Base-by-base conservation (phyloP, 2,888 invertebrate species). In the Metellina segmentata region DNA sequence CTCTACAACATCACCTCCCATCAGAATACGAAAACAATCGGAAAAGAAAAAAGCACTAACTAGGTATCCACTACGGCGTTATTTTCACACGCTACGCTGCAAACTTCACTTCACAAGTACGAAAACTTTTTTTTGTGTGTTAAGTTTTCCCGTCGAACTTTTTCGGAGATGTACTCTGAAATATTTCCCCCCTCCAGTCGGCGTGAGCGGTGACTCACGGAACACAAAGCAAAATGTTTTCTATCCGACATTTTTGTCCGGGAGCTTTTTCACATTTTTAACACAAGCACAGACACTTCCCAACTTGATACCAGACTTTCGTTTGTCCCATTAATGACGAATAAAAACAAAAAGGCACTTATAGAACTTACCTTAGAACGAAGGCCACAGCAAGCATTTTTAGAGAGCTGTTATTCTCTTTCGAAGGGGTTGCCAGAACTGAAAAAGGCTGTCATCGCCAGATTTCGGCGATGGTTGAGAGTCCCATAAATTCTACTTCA, bases 171-270 rank as follows among this genome's bases (percentile, higher is more conserved):
- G 75, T 79, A 79, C 87, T 77, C 77, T 82, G 78, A 83, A 87
- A 91, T 78, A 82, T 69, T 70, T 75, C 82, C 72, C 78, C 61
- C 49, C 61, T 69, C 48, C 74, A 74, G 70, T 70, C 52, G 61
- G 70, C 72, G 85, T 79, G 90, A 85, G 90, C 77, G 82, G 91
- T 91, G 91, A 91, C 77, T 91, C 91, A 91, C 53, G 71, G 91
- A 91, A 91, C 91, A 91, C 91, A 91, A 91, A 91, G 91, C 91
- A 91, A 91, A 91, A 91, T 87, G 91, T 91, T 91, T 91, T 82
- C 51, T 69, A 72, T 71, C 82, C 82, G 91, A 78, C 90, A 82
- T 86, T 87, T 91, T 87, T 72, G 81, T 70, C 91, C 72, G 19
- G 49, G 70, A 77, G 71, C 20, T 11, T 81, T 81, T 85, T 85